Evolutionary conservation across 2,113 vertebrate species (phyloP).

Genomic region (Prietella phreatophila): DNA sequence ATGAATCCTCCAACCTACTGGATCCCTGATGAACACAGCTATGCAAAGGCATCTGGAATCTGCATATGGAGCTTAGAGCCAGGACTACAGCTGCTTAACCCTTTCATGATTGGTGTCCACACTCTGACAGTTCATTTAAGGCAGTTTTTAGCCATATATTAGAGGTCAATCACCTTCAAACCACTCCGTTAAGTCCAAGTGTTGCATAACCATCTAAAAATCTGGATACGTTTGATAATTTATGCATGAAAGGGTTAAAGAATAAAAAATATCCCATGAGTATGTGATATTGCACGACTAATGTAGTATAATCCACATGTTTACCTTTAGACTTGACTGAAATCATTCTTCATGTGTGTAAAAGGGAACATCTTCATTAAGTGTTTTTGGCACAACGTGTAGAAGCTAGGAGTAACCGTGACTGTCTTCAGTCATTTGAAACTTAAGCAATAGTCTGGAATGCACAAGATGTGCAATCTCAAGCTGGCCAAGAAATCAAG

Average conservation of each 20-base stretch:
- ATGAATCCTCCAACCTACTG: constrained; percentile 7
- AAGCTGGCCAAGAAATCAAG: not conserved
- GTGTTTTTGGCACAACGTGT: not conserved
- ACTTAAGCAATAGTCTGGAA: constrained; percentile 13
- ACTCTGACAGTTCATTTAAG: not conserved
- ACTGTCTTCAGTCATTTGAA: not conserved
- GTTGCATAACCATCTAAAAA: too few relatives aligned
- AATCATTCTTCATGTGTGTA: not conserved
- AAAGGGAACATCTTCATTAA: constrained; percentile 10
- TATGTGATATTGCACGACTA: not conserved
- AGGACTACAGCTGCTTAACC: not conserved
- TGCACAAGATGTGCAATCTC: constrained; percentile 8
- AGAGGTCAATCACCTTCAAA: not conserved
- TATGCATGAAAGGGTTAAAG: not conserved
- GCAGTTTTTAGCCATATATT: not conserved
- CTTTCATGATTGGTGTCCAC: not conserved
- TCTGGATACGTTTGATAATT: not conserved
- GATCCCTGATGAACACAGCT: constrained; percentile 6
- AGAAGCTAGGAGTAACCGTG: too few relatives aligned
- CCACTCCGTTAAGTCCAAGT: not conserved
- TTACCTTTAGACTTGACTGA: not conserved
- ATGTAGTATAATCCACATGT: not conserved
- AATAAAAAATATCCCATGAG: not conserved
- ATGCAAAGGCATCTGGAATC: constrained; percentile 22
- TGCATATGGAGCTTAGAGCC: not conserved